phyloP scores from a whole-genome alignment of 2,113 vertebrate species.

The Ailurus styani region DNA sequence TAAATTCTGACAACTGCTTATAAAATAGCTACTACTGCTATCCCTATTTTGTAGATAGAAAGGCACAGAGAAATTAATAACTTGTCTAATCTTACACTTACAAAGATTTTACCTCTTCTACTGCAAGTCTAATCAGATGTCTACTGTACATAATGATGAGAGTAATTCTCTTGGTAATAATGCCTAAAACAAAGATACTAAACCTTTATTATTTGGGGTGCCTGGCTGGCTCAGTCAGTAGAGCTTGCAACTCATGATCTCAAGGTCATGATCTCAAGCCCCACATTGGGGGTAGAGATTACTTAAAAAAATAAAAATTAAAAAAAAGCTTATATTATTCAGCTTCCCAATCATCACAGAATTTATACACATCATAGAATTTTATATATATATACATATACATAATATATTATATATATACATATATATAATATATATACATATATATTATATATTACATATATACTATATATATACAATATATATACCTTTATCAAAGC shows the following conservation, averaged over 20 bases:
- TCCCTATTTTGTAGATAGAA: background rate
- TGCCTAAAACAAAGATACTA: background rate
- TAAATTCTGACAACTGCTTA: background rate
- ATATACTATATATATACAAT: no score
- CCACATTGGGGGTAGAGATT: slow-evolving; percentile 48
- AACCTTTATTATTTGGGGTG: background rate
- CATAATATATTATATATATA: no score
- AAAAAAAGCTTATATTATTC: background rate
- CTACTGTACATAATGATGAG: background rate
- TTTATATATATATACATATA: background rate
- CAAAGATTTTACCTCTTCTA: background rate
- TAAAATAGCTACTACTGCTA: background rate
- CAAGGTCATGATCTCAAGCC: slow-evolving; percentile 77
- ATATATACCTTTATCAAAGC: background rate
- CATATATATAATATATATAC: no score
- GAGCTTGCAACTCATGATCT: slow-evolving; percentile 84
- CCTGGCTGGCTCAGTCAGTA: slow-evolving; percentile 83
- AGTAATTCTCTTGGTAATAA: background rate
- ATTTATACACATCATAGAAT: background rate
- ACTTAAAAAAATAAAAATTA: background rate
- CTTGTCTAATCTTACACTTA: background rate
- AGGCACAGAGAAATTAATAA: background rate
- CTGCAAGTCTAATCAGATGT: background rate
- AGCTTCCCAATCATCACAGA: background rate
- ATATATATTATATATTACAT: no score